Base-by-base conservation (phyloP, 2,888 invertebrate species). In the Eurytoma adleriae region DNA sequence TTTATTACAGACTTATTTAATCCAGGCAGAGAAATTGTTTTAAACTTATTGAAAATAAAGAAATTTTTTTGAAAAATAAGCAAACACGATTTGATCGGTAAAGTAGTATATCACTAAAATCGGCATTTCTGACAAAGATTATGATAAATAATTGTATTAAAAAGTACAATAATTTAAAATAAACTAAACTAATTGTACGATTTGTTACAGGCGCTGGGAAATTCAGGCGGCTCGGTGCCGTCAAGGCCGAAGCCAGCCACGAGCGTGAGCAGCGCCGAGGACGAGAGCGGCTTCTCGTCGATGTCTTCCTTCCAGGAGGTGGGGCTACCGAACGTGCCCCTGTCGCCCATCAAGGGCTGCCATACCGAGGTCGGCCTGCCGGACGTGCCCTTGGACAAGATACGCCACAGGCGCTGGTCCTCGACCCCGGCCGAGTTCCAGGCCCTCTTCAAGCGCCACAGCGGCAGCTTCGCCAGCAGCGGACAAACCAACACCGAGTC, bases 271-370 rank as follows among this genome's bases (percentile, higher is more conserved):
- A 90, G 90, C 80, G 91, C 92, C 13, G 96, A 96, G 89, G 96
- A 96, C 86, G 96, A 96, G 90, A 96, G 96, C 88, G 96, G 96
- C 48, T 96, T 96, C 90, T 96, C 96, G 16, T 96, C 96, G 12
- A 95, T 96, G 93, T 96, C 94, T 89, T 96, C 96, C 10, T 96
- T 96, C 88, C 96, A 96, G 91, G 96, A 96, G 88, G 94, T 96
- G 67, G 96, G 96, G 14, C 91, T 96, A 86, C 95, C 95, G 0
- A 50, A 64, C 61, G 78, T 68, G 20, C 78, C 64, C 18, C 68
- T 59, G 7, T 71, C 78, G 56, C 87, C 88, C 0, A 83, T 89
- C 5, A 90, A 88, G 74, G 88, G 87, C 18, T 90, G 87, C 80
- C 90, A 90, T 80, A 87, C 89, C 13, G 90, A 90, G 74, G 85